Base-by-base conservation (phyloP, 1,140 invertebrate genomes). In the Medauroidea extradentata region DNA sequence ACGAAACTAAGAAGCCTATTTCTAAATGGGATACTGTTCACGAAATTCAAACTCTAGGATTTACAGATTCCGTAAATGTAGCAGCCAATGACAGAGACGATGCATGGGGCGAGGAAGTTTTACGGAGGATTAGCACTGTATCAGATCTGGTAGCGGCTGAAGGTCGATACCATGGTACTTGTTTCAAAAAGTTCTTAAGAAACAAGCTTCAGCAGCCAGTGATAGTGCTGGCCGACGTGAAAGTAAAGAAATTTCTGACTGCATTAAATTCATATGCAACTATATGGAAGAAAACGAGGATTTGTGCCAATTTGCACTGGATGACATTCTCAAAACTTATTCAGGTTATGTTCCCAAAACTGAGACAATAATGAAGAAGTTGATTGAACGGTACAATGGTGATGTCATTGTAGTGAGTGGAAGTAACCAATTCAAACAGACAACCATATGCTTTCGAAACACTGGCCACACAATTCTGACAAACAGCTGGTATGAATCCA, bases 141-240 rank as follows among this genome's bases (percentile, higher is more conserved):
- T 60, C 18, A 27, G 59, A 18, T 23, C 9, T 53, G n/a, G 62
- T 61, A 21, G 19, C 67, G 23, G 65, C 68, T n/a, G 46, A 11
- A 24, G 60, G 69, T 44, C 68, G 69, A 64, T 18, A 69, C 23
- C 57, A 38, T 14, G 62, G 64, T n/a, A 64, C 69, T 41, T 51
- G 67, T 41, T 55, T 63, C 27, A 61, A 65, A 63, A 64, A 64
- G 1, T 18, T 71, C 8, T 24, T 65, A 24, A 69, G n/a, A n/a
- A 57, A 16, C 69, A 70, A 60, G 51, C 65, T 11, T 4, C 29
- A 11, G 29, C 29, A 11, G 5, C 4, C 4, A 34, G 29, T 11
- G 11, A 11, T 34, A 34, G 29, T 34, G 29, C n/a, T n/a, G n/a
- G 29, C 5, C 29, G 29, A 11, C 29, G 5, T 11, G 11, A 34